phyloP scores from a whole-genome alignment of 1,140 invertebrate genomes.

The Panulirus ornatus region DNA sequence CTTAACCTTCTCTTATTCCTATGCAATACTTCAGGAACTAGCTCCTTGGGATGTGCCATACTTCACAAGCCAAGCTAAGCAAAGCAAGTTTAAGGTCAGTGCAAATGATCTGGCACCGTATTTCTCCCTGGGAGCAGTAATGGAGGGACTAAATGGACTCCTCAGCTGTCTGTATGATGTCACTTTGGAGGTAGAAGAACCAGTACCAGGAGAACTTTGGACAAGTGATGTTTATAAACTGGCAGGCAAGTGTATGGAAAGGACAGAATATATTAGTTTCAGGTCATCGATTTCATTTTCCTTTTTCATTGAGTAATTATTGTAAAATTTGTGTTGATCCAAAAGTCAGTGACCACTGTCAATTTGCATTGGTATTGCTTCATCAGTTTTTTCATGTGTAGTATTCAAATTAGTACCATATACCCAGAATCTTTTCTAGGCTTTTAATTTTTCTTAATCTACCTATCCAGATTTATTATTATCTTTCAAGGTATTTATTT shows the following conservation, averaged over 20 bases:
- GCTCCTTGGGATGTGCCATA: constrained; percentile 93
- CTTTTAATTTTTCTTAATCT: too few species aligned
- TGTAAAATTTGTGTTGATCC: too few species aligned
- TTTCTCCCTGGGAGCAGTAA: constrained; percentile 95
- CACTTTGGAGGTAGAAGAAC: constrained; percentile 84
- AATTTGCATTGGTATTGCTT: too few species aligned
- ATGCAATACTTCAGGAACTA: constrained; percentile 78
- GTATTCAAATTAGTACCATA: too few species aligned
- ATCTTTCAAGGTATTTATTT: too few species aligned
- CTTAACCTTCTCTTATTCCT: neutral
- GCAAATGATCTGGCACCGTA: constrained; percentile 87
- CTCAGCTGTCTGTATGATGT: constrained; percentile 90
- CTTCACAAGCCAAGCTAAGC: constrained; percentile 86
- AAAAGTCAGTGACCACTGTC: too few species aligned
- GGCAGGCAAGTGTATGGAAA: constrained; percentile 82
- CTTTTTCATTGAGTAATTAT: too few species aligned
- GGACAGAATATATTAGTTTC: too few species aligned
- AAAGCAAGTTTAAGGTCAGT: constrained; percentile 81
- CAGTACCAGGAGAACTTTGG: constrained; percentile 88
- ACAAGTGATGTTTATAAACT: constrained; percentile 92
- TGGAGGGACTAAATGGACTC: constrained; percentile 94
- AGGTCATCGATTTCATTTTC: too few species aligned
- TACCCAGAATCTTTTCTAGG: too few species aligned
- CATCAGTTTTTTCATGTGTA: too few species aligned
- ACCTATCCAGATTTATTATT: too few species aligned